These are phyloP conservation scores for Nanorana parkeri DNA, from an alignment of 2,113 vertebrate species.

Conservation along the genomic window DNA sequence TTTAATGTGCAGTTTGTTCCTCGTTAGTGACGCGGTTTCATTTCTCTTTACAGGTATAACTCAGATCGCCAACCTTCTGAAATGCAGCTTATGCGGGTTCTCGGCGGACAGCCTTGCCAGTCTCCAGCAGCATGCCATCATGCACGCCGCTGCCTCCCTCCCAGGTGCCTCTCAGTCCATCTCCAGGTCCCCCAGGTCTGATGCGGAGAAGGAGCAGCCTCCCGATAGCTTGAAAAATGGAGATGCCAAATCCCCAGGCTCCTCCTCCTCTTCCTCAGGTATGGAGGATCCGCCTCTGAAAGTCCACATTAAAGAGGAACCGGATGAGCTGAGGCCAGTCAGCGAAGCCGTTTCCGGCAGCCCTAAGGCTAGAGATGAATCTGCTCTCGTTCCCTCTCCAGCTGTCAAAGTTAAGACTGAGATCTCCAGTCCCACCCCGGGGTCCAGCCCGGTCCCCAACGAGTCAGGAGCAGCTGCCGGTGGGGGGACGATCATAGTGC, in stretches of 20 bases:
- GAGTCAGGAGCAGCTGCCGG: conserved; percentile 73
- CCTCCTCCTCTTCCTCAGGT: conserved; percentile 56
- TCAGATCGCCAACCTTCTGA: conserved; percentile 75
- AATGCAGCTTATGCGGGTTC: conserved; percentile 80
- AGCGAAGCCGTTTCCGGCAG: conserved; percentile 50
- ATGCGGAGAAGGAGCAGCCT: conserved; percentile 62
- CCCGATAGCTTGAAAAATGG: conserved; percentile 71
- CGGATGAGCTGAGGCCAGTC: conserved; percentile 1
- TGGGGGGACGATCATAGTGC: conserved; percentile 82
- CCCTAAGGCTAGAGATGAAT: conserved; percentile 64
- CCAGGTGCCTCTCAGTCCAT: conserved; percentile 63
- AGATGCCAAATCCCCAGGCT: conserved; percentile 68
- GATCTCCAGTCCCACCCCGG: conserved; percentile 86
- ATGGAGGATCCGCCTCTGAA: conserved; percentile 37
- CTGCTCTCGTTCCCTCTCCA: conserved; percentile 79
- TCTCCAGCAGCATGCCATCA: conserved; percentile 83
- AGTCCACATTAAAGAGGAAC: conserved; percentile 84
- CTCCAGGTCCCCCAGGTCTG: conserved; percentile 61
- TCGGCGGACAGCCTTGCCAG: conserved; percentile 78
- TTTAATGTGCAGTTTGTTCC: background rate
- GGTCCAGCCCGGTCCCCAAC: conserved; percentile 85
- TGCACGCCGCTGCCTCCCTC: conserved; percentile 74
- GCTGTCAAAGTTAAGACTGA: conserved; percentile 81
- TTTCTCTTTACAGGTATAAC: conserved; percentile 72
- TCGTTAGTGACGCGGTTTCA: background rate